These are phyloP conservation scores for Spilogale gracilis DNA, from an alignment of 2,113 vertebrate species.

Conservation along the genomic window DNA sequence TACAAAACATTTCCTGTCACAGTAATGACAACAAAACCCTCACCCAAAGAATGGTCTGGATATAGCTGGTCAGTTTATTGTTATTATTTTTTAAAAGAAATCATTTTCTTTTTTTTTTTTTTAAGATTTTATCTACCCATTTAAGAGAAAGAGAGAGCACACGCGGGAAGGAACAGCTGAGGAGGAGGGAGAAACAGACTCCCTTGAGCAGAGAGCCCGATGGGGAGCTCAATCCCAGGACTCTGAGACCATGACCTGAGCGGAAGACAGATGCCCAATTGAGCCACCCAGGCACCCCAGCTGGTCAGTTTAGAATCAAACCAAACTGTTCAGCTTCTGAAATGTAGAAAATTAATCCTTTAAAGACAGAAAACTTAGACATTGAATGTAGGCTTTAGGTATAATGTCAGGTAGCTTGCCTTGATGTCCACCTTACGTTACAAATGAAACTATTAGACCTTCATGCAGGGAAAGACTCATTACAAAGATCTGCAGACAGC, in stretches of 20 bases:
- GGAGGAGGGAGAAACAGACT: no score
- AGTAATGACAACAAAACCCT: not conserved
- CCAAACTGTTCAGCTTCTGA: not conserved
- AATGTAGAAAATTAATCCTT: not conserved
- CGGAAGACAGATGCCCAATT: no score
- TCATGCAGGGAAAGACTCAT: not conserved
- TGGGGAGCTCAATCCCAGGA: accelerated
- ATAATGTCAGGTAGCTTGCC: not conserved
- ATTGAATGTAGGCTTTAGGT: not conserved
- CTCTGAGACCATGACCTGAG: no score
- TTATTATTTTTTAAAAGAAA: no score
- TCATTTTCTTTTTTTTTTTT: no score
- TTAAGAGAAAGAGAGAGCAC: no score
- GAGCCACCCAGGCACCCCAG: no score
- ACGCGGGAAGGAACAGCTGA: no score
- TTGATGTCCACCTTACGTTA: not conserved
- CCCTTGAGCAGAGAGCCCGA: no score
- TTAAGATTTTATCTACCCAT: no score
- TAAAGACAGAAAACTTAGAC: not conserved
- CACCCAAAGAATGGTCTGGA: not conserved
- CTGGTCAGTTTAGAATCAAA: not conserved
- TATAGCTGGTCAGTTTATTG: not conserved
- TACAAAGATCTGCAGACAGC: not conserved
- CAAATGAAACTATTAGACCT: not conserved
- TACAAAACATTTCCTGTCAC: not conserved